A percentile compares a stretch with the other conserved stretches of the same genome.
Evolutionary conservation across 2,888 invertebrate species (phyloP).

Genomic region (Notocelia uddmanniana): DNA sequence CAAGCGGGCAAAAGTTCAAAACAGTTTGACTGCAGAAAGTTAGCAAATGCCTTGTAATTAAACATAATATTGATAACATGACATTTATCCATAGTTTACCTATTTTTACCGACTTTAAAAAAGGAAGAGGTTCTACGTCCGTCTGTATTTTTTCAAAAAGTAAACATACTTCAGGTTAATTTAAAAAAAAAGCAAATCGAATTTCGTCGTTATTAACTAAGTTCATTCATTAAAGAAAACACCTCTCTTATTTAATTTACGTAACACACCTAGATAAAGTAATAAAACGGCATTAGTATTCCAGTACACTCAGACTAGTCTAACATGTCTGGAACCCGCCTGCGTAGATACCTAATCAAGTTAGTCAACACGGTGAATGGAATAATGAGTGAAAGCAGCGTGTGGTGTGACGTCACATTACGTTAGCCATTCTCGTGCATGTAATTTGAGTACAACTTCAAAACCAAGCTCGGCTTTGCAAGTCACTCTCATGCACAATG

Average conservation of each 20-base stretch:
- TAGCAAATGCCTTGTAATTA: too few species aligned
- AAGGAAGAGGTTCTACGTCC: too few species aligned
- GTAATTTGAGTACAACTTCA: not conserved
- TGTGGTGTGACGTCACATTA: slow-evolving; percentile 23
- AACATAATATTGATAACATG: too few species aligned
- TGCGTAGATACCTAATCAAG: slow-evolving; percentile 12
- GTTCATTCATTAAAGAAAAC: not conserved
- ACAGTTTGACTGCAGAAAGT: too few species aligned
- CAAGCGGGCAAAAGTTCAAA: too few species aligned
- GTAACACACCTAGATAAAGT: slow-evolving; percentile 5
- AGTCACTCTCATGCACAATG: too few species aligned
- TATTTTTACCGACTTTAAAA: too few species aligned
- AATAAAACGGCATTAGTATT: slow-evolving; percentile 19
- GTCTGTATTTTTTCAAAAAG: too few species aligned
- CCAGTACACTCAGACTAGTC: slow-evolving; percentile 11
- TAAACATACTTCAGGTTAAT: too few species aligned
- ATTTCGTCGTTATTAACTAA: not conserved
- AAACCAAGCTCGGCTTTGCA: too few species aligned
- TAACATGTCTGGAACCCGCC: slow-evolving; percentile 17
- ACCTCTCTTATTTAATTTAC: slow-evolving; percentile 2
- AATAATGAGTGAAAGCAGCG: slow-evolving; percentile 25
- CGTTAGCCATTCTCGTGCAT: slow-evolving; percentile 10
- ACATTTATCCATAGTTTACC: too few species aligned
- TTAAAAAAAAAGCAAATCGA: not conserved
- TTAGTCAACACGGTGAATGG: slow-evolving; percentile 18